phyloP scores from a whole-genome alignment of 1,140 invertebrate genomes.

The Drosophila tropicalis region DNA sequence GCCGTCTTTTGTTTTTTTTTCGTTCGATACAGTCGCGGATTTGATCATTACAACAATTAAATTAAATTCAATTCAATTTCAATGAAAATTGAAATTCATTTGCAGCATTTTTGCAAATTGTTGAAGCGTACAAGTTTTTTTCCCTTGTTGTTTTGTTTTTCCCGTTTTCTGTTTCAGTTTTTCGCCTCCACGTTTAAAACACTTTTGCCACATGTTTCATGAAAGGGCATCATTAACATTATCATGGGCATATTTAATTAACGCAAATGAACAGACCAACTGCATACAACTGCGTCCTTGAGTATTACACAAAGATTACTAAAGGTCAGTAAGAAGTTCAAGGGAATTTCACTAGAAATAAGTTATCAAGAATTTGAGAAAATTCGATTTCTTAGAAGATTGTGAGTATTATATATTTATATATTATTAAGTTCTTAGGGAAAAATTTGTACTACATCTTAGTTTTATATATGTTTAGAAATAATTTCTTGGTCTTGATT shows the following conservation, averaged over 20 bases:
- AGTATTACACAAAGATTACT: neutral
- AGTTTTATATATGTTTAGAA: too few relatives aligned
- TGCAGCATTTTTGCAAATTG: constrained; percentile 59
- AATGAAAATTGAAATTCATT: constrained; percentile 60
- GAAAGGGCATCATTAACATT: constrained; percentile 19
- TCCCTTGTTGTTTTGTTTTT: constrained; percentile 19
- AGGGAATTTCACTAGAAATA: too few relatives aligned
- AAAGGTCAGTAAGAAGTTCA: too few relatives aligned
- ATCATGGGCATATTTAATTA: constrained; percentile 13
- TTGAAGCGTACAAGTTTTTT: constrained; percentile 64
- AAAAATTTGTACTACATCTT: too few relatives aligned
- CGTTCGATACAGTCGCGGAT: constrained; percentile 47
- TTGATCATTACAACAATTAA: constrained; percentile 55
- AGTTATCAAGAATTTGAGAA: too few relatives aligned
- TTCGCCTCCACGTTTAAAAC: constrained; percentile 5
- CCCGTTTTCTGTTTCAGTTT: constrained; percentile 37
- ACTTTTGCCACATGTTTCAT: constrained; percentile 27
- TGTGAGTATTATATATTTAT: too few relatives aligned
- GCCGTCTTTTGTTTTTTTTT: constrained; percentile 17
- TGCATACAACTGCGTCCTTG: neutral
- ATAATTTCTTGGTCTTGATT: too few relatives aligned
- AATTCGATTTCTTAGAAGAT: too few relatives aligned
- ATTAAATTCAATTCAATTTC: constrained; percentile 59
- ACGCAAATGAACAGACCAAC: constrained; percentile 1
- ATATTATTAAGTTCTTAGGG: too few relatives aligned